Percentiles rank a stretch among this genome's conserved stretches.
These are phyloP conservation scores for Rhodinocichla rosea DNA, from an alignment of 2,113 vertebrate species.

Conservation along the genomic window DNA sequence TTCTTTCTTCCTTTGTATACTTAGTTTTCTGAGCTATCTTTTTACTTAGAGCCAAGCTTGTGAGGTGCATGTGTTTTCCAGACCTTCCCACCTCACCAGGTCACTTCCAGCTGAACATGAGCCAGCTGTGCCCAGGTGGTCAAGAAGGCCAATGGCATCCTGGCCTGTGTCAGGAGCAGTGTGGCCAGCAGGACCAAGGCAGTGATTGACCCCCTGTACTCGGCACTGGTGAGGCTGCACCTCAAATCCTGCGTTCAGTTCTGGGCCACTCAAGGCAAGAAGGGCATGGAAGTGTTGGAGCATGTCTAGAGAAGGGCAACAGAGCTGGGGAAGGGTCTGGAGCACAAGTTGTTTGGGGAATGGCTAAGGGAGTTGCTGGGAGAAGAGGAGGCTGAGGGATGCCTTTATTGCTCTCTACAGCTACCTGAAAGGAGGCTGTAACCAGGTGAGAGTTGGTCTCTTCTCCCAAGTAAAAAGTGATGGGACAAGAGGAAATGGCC, in stretches of 20 bases:
- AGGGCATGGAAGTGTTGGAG: neutral
- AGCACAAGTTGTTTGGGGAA: neutral
- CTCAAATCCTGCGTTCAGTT: neutral
- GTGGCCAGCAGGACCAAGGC: neutral
- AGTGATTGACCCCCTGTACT: neutral
- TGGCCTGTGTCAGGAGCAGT: neutral
- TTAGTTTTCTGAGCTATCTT: neutral
- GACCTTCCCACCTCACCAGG: neutral
- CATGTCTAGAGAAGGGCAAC: rapidly evolving
- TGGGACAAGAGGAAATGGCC: neutral
- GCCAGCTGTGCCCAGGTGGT: neutral
- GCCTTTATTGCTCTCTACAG: neutral
- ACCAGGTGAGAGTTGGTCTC: neutral
- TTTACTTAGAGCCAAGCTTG: neutral
- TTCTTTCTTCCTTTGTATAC: neutral
- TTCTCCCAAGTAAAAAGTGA: neutral
- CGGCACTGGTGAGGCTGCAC: rapidly evolving
- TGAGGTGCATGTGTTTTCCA: neutral
- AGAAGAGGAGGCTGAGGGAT: neutral
- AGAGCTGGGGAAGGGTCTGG: neutral
- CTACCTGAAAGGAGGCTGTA: neutral
- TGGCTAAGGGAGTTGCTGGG: neutral
- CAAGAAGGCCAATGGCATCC: neutral
- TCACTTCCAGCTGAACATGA: neutral
- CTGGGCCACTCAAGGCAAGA: rapidly evolving